These are phyloP conservation scores for Carassius gibelio DNA, from an alignment of 2,113 vertebrate species.

Conservation along the genomic window DNA sequence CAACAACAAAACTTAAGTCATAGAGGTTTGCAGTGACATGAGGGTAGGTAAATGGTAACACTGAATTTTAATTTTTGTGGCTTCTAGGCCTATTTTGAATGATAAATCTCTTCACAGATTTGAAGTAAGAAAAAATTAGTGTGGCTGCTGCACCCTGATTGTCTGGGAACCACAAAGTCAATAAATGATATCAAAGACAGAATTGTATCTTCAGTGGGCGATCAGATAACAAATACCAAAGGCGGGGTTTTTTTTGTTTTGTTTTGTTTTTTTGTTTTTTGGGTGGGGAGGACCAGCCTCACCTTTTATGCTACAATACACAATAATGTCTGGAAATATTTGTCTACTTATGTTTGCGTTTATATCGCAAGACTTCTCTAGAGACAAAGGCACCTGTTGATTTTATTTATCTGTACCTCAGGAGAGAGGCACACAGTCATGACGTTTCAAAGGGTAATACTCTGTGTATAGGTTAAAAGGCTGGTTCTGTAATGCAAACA, in stretches of 20 bases:
- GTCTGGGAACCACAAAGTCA: slow-evolving; percentile 10
- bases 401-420: not conserved
- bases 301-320: not conserved
- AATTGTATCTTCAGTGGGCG: slow-evolving; percentile 34
- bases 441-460: not conserved
- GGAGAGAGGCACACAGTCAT: not conserved
- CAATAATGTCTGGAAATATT: not conserved
- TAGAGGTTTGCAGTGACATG: not conserved
- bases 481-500: not conserved
- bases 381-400: not conserved
- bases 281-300: not conserved
- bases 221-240: slow-evolving; percentile 12
- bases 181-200: not conserved
- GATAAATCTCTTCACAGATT: not conserved
- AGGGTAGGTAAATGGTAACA: not conserved
- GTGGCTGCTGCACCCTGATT: not conserved
- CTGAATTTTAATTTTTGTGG: not conserved
- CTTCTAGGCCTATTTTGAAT: not conserved
- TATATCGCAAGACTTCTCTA: not conserved
- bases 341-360: slow-evolving; percentile 18
- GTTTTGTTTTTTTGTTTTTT: not conserved
- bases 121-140: not conserved
- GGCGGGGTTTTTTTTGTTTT: not conserved
- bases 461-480: not conserved
- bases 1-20: not conserved